Evolutionary conservation across 2,888 invertebrate species (phyloP), one percentile per base, ranked within the genome.

Genomic region (Ectobius pallidus): DNA sequence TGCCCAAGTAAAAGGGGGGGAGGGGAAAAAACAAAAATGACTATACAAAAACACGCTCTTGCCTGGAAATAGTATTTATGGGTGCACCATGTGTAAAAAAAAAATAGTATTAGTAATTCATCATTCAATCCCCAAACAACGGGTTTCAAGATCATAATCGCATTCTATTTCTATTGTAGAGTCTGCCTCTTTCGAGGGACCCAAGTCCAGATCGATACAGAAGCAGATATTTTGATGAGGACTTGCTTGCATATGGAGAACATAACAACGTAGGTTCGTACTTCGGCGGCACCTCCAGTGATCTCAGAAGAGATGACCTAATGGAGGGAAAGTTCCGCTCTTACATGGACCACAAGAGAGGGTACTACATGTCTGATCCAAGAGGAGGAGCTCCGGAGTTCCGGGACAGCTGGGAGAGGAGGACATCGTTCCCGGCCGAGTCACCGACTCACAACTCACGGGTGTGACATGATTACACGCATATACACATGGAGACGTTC

Each of bases 121-220:
- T n/a, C n/a, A n/a, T n/a, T n/a, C n/a, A n/a, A n/a, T n/a, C n/a
- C n/a, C n/a, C n/a, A n/a, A n/a, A n/a, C n/a, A n/a, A n/a, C n/a
- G n/a, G n/a, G n/a, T n/a, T n/a, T n/a, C n/a, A n/a, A n/a, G n/a
- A n/a, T n/a, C n/a, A n/a, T n/a, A n/a, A n/a, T n/a, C n/a, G n/a
- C n/a, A n/a, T 7, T 34, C 34, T 73, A 16, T 16, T 30, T 76
- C 70, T 73, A 55, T 80, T 83, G 39, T 78, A 87, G 87, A 87
- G 86, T 79, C 81, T 87, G 75, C 87, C 87, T 16, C 83, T 85
- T 42, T 83, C 86, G 39, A 82, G 85, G 75, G 85, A 85, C 61
- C 79, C 80, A 63, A 87, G 86, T 77, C 87, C 87, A 3, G 83
- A 84, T 75, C 82, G 84, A 9, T 84, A 81, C 70, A 81, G 81